Evolutionary conservation across 1,140 invertebrate species (phyloP).

Genomic region (Globodera ellingtonae): DNA sequence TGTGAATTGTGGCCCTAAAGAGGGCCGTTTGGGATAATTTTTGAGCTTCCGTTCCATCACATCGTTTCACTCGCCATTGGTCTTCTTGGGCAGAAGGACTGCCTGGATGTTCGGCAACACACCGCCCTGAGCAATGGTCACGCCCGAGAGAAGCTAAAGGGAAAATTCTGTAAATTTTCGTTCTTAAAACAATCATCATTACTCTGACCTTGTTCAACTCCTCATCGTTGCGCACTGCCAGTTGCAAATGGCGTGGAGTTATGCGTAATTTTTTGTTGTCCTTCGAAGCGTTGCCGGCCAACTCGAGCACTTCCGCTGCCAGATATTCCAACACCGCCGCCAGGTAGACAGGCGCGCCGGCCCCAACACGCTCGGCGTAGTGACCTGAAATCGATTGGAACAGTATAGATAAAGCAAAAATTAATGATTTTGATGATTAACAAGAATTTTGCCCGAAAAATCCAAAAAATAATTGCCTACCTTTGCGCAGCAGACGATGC

Average conservation of each 20-base stretch:
- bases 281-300: slow-evolving; percentile 70
- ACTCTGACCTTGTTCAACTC: slow-evolving; percentile 70
- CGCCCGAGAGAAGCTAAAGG: slow-evolving; percentile 73
- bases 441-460: slow-evolving; percentile 71
- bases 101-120: slow-evolving; percentile 80
- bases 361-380: slow-evolving; percentile 75
- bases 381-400: slow-evolving; percentile 67
- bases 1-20: slow-evolving; percentile 20
- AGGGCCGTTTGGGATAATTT: slow-evolving; percentile 28
- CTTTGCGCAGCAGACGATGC: slow-evolving; percentile 74
- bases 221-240: slow-evolving; percentile 45
- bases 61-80: slow-evolving; percentile 2
- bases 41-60: no score
- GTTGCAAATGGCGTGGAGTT: slow-evolving; percentile 74
- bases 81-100: slow-evolving; percentile 70
- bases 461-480: slow-evolving; percentile 66
- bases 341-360: slow-evolving; percentile 75
- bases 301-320: slow-evolving; percentile 77
- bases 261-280: slow-evolving; percentile 73
- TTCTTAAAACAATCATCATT: slow-evolving; percentile 70
- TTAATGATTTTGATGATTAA: slow-evolving; percentile 71
- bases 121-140: slow-evolving; percentile 82
- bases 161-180: background rate
- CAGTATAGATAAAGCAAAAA: background rate
- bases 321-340: slow-evolving; percentile 72